phyloP scores from a whole-genome alignment of 2,113 vertebrate species.

The Sprattus sprattus region DNA sequence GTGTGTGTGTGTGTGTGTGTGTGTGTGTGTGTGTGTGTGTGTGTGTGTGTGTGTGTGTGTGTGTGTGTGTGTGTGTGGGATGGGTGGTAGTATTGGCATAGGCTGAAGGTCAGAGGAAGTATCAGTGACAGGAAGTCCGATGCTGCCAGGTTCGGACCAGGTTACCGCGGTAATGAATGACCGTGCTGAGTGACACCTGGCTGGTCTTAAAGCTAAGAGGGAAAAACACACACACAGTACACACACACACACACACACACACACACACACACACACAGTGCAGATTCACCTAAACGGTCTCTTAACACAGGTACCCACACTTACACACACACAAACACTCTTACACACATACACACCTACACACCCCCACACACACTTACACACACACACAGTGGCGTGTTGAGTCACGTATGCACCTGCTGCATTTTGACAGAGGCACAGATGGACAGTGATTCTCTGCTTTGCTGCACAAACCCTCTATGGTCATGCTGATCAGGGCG shows the following conservation, averaged over 20 bases:
- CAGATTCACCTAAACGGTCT: neutral
- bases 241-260: conserved; percentile 33
- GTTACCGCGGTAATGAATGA: conserved; percentile 74
- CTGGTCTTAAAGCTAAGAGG: conserved; percentile 60
- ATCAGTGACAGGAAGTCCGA: conserved; percentile 86
- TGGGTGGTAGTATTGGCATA: conserved; percentile 62
- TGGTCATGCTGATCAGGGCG: conserved; percentile 25
- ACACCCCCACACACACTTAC: neutral
- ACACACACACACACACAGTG: conserved; percentile 28
- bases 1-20: conserved; percentile 19
- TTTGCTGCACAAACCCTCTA: conserved; percentile 24
- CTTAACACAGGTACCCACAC: conserved; percentile 24
- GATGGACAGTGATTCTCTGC: conserved; percentile 38
- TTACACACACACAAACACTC: neutral
- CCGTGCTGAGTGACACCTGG: conserved; percentile 76
- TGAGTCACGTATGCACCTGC: conserved; percentile 32
- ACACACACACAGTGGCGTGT: neutral
- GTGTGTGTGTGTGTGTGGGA: conserved; percentile 28
- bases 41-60: conserved; percentile 31
- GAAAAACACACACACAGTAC: conserved; percentile 27
- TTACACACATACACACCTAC: neutral
- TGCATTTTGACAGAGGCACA: conserved; percentile 43
- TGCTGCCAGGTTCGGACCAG: conserved; percentile 69
- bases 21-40: conserved; percentile 31
- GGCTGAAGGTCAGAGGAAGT: conserved; percentile 82